Evolutionary conservation across 2,797 vertebrate genomes (phyloP).

Genomic region (Bufotes viridis): DNA sequence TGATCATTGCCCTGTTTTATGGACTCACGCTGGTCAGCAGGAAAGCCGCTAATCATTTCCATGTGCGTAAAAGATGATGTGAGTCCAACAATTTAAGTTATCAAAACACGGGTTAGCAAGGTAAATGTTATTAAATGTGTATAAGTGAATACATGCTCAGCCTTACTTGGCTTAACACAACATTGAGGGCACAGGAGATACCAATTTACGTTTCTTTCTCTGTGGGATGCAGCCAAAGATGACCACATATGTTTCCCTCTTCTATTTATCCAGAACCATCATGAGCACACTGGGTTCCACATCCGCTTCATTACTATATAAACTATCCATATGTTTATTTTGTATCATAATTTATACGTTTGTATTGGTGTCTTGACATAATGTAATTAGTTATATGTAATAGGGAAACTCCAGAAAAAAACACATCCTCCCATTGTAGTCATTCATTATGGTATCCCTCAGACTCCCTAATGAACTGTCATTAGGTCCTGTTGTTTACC

Average conservation of each 20-base stretch:
- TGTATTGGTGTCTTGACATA: conserved; percentile 22
- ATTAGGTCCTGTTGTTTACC: background rate
- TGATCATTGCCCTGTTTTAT: conserved; percentile 36
- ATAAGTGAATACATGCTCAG: conserved; percentile 50
- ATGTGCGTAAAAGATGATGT: conserved; percentile 59
- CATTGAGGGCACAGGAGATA: conserved; percentile 54
- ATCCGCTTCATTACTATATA: conserved; percentile 14
- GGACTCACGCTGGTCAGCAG: conserved; percentile 1
- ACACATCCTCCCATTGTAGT: background rate
- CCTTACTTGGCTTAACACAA: conserved; percentile 37
- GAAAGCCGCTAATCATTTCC: conserved; percentile 27
- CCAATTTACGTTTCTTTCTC: conserved; percentile 30
- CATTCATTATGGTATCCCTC: background rate
- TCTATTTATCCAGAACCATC: conserved; percentile 35
- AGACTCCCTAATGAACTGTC: background rate
- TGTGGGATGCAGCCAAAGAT: conserved; percentile 29
- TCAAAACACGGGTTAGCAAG: conserved; percentile 56
- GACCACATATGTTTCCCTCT: conserved; percentile 30
- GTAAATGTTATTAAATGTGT: conserved; percentile 44
- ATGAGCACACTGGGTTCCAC: conserved; percentile 7
- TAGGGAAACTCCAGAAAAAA: background rate
- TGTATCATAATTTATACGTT: background rate
- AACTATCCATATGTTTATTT: conserved; percentile 12
- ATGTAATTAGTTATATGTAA: background rate
- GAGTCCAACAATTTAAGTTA: conserved; percentile 62